Evolutionary conservation across 1,140 invertebrate species (phyloP).

Genomic region (Bactericera cockerelli): DNA sequence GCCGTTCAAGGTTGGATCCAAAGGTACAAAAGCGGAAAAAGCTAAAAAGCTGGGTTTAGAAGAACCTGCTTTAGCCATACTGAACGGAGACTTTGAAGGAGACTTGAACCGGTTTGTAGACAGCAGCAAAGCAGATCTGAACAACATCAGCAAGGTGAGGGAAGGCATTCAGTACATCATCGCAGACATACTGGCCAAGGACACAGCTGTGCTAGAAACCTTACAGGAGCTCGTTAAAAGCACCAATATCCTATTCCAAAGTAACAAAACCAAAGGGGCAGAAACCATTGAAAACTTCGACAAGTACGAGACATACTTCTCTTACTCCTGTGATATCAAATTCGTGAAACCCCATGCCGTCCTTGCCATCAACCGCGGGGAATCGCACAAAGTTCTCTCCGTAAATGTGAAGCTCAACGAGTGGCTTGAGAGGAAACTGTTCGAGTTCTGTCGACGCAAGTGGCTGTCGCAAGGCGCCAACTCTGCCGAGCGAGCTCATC

Average conservation of each 20-base stretch:
- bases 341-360: constrained; percentile 64
- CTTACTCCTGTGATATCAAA: constrained; percentile 44
- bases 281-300: constrained; percentile 28
- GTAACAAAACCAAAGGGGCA: constrained; percentile 31
- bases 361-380: constrained; percentile 71
- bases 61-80: constrained; percentile 37
- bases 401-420: constrained; percentile 58
- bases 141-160: constrained; percentile 42
- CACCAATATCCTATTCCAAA: constrained; percentile 16
- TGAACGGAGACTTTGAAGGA: constrained; percentile 34
- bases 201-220: constrained; percentile 50
- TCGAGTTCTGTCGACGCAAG: constrained; percentile 35
- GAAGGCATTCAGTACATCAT: constrained; percentile 58
- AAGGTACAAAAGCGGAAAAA: constrained; percentile 54
- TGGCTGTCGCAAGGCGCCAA: constrained; percentile 29
- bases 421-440: constrained; percentile 42
- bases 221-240: constrained; percentile 27
- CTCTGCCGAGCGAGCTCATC: constrained; percentile 27
- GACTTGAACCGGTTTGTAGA: constrained; percentile 32
- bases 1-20: constrained; percentile 54
- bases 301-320: constrained; percentile 67
- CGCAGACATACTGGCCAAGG: constrained; percentile 61
- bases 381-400: constrained; percentile 55
- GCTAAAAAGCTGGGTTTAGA: constrained; percentile 59
- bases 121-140: constrained; percentile 37